phyloP scores from a whole-genome alignment of 1,140 invertebrate genomes.

The Lepidurus arcticus region DNA sequence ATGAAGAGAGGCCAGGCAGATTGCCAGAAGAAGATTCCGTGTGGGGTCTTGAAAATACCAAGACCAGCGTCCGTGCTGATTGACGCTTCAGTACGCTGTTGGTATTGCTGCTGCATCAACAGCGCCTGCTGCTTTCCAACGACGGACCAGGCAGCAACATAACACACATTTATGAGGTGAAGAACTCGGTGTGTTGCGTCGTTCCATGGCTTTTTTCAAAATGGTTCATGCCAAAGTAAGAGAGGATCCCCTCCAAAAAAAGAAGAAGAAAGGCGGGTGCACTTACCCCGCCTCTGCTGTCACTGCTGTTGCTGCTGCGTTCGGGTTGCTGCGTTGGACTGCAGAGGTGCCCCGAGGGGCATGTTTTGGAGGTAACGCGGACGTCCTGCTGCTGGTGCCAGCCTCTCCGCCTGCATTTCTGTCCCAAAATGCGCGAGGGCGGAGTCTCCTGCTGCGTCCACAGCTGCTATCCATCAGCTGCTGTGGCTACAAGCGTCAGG shows the following conservation, averaged over 20 bases:
- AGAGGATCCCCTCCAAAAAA: not conserved
- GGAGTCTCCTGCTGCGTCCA: slow-evolving; percentile 16
- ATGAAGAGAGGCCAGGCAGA: not conserved
- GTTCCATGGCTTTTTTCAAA: no score
- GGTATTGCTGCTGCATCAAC: slow-evolving; percentile 2
- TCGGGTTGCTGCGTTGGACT: not conserved
- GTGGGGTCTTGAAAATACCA: not conserved
- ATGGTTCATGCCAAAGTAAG: not conserved
- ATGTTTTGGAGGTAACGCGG: slow-evolving; percentile 21
- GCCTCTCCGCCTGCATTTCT: slow-evolving; percentile 20
- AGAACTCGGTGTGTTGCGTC: not conserved
- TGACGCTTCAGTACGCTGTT: slow-evolving; percentile 1
- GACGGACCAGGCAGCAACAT: not conserved
- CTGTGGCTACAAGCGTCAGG: slow-evolving; percentile 20
- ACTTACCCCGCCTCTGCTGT: slow-evolving; percentile 7
- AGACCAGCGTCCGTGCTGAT: not conserved
- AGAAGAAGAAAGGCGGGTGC: not conserved
- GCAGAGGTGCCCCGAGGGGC: slow-evolving; percentile 14
- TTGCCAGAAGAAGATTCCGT: not conserved
- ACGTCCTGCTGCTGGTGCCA: slow-evolving; percentile 15
- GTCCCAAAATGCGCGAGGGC: slow-evolving; percentile 8
- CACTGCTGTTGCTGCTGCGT: slow-evolving; percentile 17
- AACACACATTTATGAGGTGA: not conserved
- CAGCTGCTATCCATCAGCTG: slow-evolving; percentile 20
- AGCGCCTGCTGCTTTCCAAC: not conserved